phyloP scores from a whole-genome alignment of 2,113 vertebrate genomes.

The Turnix velox region DNA sequence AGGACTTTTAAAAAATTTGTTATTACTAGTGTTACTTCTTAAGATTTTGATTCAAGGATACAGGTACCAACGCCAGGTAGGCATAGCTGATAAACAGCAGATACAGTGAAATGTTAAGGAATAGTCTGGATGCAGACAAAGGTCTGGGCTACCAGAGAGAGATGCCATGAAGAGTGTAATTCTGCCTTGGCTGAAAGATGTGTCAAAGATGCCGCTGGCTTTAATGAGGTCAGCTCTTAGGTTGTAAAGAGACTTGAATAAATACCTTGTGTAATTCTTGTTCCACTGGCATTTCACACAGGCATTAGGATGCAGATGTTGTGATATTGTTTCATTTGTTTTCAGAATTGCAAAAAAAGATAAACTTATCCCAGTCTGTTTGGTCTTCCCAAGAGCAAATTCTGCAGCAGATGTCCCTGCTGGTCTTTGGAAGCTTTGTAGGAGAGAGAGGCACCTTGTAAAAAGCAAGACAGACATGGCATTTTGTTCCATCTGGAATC shows the following conservation, averaged over 20 bases:
- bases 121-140: neutral
- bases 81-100: neutral
- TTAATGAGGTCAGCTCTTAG: neutral
- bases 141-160: neutral
- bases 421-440: constrained; percentile 18
- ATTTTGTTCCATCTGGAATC: constrained; percentile 53
- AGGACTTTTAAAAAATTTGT: neutral
- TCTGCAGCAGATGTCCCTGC: constrained; percentile 15
- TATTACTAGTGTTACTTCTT: neutral
- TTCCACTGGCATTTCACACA: neutral
- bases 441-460: constrained; percentile 4
- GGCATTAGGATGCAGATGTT: neutral
- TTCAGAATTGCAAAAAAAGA: neutral
- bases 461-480: constrained; percentile 39
- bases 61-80: neutral
- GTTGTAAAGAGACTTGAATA: constrained; percentile 4
- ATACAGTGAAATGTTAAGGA: neutral
- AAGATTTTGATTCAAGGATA: neutral
- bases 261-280: neutral
- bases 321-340: neutral
- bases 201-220: neutral
- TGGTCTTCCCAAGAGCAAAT: constrained; percentile 7
- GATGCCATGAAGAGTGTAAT: neutral
- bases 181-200: neutral
- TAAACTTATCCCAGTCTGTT: neutral